Base-by-base conservation (phyloP, 2,797 vertebrate species). In the Schizopygopsis malacanthus region DNA sequence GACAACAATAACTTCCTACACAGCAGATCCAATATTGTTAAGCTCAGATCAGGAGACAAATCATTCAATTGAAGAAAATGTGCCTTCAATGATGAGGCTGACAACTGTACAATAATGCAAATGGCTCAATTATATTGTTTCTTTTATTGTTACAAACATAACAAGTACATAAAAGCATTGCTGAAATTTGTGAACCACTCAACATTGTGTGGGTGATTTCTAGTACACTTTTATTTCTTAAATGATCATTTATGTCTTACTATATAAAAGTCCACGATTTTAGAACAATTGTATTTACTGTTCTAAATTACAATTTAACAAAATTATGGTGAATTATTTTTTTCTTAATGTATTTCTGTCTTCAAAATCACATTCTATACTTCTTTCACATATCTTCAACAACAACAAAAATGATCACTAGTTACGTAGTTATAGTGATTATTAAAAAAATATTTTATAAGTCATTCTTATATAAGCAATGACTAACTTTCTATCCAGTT, bases 1-100 rank as follows among this genome's bases (percentile, higher is more conserved):
- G 76, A 59, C 76, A 88, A 88, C 71, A 67, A 69, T 67, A 81
- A 79, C 77, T 77, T 75, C 43, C 71, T 22, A 85, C 25, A 54
- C 28, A 77, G 61, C 13, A 10, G 50, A 69, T 78, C 28, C 70
- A 85, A 59, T 33, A 61, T 71, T 75, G n/a, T 37, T 50, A 76
- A 70, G 47, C 16, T 16, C 20, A 33, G 67, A 77, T 81, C n/a
- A 77, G 15, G 18, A 16, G 54, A 41, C 70, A 69, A 67, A 43
- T 73, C 65, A 2, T 15, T 18, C 13, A 63, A 47, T 2, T 69
- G 50, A 82, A 50, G 20, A 75, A 67, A 79, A 79, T 8, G 47
- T 67, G 10, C 63, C 52, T 25, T 79, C 15, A 63, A 56, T 28
- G 37, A 61, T 39, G 33, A 79, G 28, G 76, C 25, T 69, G 50